Evolutionary conservation across 2,888 invertebrate species (phyloP), one percentile per base, ranked within the genome.

Genomic region (Lepidonotus clava): DNA sequence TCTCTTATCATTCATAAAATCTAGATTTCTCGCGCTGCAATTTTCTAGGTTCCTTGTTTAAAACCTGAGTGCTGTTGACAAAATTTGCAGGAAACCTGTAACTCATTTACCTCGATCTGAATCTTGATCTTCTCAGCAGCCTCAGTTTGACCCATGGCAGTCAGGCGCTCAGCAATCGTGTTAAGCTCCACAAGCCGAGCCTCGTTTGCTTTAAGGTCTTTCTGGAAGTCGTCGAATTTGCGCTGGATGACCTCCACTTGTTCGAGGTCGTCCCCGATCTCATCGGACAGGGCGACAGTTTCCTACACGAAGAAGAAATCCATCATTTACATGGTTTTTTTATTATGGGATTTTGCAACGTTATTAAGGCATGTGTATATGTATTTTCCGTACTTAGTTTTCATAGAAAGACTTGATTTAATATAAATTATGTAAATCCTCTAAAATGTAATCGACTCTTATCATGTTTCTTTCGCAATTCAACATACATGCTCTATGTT

Each of bases 201-300:
- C 95, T 99, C 99, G 95, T 99, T 99, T 2, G 99, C 98, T 93
- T 98, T 98, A 92, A 99, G 95, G 93, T 99, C 99, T 91, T 99
- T 99, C 94, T 99, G 98, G 95, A 99, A 99, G 95, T 99, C 99
- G 95, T 99, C 99, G 95, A 99, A 99, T 95, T 99, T 99, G 90
- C 99, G 96, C 95, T 99, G 99, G 88, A 99, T 95, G 11, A 98
- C 98, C 94, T 99, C 99, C 18, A 99, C 99, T 93, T 99, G 99
- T 94, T 99, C 99, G 91, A 99, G 95, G 95, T 99, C 99, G 83
- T 98, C 97, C 41, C 99, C 99, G 94, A 99, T 98, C 94, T 99
- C 99, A 92, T 98, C 97, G 46, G 98, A 97, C 94, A 98, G 97
- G 1, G 99, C 99, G 94, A 98, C 97, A 95, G 98, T 98, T 94